Evolutionary conservation across 2,113 vertebrate genomes (phyloP).

Genomic region (Pantherophis guttatus): DNA sequence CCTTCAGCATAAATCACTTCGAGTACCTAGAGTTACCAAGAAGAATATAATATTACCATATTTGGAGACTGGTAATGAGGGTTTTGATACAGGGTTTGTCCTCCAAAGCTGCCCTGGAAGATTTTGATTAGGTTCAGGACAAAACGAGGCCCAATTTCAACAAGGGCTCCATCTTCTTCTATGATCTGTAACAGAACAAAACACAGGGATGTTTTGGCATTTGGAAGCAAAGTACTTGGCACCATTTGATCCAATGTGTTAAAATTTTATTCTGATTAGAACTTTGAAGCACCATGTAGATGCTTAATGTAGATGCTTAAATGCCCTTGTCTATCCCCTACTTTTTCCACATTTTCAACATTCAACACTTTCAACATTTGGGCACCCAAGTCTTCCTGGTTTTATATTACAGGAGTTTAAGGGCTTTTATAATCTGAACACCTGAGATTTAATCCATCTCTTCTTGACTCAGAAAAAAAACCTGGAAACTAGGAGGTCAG

Average conservation of each 20-base stretch:
- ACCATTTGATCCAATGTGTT: neutral
- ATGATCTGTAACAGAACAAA: constrained; percentile 80
- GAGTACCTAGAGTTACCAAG: neutral
- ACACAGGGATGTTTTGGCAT: constrained; percentile 6
- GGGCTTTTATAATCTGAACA: neutral
- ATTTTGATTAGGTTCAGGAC: constrained; percentile 96
- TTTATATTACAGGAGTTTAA: too few relatives aligned
- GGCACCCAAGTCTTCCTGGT: neutral
- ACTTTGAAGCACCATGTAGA: neutral
- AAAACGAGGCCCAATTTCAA: constrained; percentile 96
- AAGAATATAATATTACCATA: constrained; percentile 73
- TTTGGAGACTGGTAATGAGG: constrained; percentile 89
- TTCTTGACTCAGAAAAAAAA: neutral
- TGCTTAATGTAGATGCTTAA: neutral
- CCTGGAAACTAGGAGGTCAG: neutral
- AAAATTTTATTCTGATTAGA: neutral
- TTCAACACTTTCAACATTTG: neutral
- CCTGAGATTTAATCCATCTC: neutral
- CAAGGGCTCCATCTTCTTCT: constrained; percentile 90
- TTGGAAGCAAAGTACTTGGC: neutral
- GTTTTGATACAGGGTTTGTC: constrained; percentile 92
- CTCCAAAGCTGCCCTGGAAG: constrained; percentile 95
- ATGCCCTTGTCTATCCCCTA: neutral
- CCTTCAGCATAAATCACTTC: neutral
- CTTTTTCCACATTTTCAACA: neutral